These are phyloP conservation scores for Sebastolobus alascanus DNA, from an alignment of 2,797 vertebrate genomes.

Conservation along the genomic window DNA sequence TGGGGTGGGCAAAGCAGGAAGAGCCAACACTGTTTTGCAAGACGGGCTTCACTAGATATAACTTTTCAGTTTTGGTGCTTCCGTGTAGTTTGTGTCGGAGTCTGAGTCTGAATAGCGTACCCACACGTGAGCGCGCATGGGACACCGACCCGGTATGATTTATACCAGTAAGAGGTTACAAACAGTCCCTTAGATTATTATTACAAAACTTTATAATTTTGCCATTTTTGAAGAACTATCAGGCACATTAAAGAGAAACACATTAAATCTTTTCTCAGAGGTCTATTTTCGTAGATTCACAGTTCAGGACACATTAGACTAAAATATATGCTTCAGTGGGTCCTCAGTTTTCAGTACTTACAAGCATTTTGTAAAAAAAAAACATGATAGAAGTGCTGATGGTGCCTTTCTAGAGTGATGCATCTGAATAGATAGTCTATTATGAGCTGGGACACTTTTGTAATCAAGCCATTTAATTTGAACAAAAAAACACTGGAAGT, in stretches of 20 bases:
- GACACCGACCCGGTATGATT: no score
- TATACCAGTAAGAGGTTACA: no score
- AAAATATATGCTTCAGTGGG: conserved; percentile 1
- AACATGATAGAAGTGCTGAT: neutral
- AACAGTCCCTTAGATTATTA: no score
- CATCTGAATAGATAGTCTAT: conserved; percentile 15
- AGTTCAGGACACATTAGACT: neutral
- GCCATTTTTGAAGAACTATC: neutral
- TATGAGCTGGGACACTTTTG: conserved; percentile 15
- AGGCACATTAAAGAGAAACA: neutral
- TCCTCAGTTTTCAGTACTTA: conserved; percentile 8
- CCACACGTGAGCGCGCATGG: no score
- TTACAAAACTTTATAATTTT: neutral
- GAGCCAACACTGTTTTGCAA: no score
- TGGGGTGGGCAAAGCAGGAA: no score
- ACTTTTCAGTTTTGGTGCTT: no score
- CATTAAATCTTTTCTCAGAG: neutral
- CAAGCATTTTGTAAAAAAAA: neutral
- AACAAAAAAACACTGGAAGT: conserved; percentile 19
- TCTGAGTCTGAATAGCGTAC: no score
- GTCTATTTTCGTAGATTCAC: neutral
- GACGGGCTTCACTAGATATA: no score
- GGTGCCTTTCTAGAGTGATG: neutral
- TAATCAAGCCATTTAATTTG: conserved; percentile 31
- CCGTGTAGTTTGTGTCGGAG: no score